Evolutionary conservation across 2,113 vertebrate species (phyloP).

Genomic region (Bucco capensis): DNA sequence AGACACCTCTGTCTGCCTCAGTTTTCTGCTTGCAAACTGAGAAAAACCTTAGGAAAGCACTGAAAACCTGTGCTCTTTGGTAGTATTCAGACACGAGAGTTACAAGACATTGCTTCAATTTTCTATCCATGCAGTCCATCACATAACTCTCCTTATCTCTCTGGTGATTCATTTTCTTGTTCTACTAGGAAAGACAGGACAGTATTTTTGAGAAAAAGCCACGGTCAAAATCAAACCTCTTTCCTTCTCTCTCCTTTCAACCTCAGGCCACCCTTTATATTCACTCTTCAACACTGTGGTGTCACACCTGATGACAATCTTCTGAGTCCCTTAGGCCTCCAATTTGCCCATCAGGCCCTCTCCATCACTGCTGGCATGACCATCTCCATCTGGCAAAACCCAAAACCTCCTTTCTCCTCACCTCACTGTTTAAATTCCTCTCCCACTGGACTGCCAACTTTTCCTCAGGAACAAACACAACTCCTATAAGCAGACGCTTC

Average conservation of each 20-base stretch:
- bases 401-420: slow-evolving; percentile 23
- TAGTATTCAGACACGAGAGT: not conserved
- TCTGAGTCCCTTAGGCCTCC: not conserved
- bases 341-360: not conserved
- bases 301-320: not conserved
- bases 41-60: not conserved
- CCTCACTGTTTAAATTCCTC: slow-evolving; percentile 20
- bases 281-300: not conserved
- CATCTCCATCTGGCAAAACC: not conserved
- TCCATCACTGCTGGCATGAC: not conserved
- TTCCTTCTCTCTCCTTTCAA: not conserved
- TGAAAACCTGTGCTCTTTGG: not conserved
- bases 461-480: not conserved
- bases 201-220: not conserved
- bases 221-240: not conserved
- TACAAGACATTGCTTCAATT: not conserved
- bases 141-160: not conserved
- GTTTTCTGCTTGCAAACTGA: not conserved
- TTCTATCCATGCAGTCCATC: not conserved
- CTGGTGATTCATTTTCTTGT: not conserved
- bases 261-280: not conserved
- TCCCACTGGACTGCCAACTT: not conserved
- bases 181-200: not conserved
- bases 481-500: not conserved
- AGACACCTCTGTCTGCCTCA: not conserved